These are phyloP conservation scores for Cataglyphis albicans DNA, from an alignment of 2,888 invertebrate genomes.

Conservation along the genomic window DNA sequence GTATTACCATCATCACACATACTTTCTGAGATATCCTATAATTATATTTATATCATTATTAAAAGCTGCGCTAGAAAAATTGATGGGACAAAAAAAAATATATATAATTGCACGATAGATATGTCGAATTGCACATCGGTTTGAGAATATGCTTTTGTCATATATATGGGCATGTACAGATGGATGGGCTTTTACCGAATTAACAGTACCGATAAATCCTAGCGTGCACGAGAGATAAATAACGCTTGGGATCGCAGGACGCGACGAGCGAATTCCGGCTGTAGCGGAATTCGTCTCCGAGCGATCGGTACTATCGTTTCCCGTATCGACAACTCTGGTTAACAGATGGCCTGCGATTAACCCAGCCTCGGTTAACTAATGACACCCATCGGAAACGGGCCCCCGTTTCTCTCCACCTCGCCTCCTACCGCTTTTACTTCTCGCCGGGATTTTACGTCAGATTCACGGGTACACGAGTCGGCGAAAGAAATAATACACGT, in stretches of 20 bases:
- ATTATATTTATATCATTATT: slow-evolving; percentile 8
- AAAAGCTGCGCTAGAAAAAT: neutral
- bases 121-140: neutral
- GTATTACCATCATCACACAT: neutral
- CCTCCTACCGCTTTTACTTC: neutral
- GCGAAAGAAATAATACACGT: slow-evolving; percentile 36
- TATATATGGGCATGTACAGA: neutral
- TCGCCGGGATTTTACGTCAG: slow-evolving; percentile 37
- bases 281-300: slow-evolving; percentile 49
- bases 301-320: slow-evolving; percentile 48
- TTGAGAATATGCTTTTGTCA: slow-evolving; percentile 44
- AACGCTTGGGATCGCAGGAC: slow-evolving; percentile 41
- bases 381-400: slow-evolving; percentile 43
- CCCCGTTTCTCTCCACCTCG: slow-evolving; percentile 22
- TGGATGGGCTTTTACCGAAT: slow-evolving; percentile 53
- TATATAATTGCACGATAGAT: slow-evolving; percentile 18
- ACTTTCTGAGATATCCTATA: neutral
- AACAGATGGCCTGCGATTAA: slow-evolving; percentile 58
- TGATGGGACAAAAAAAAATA: neutral
- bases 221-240: slow-evolving; percentile 43
- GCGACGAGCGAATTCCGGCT: slow-evolving; percentile 48
- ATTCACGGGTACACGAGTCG: neutral
- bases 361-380: slow-evolving; percentile 56
- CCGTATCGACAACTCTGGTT: slow-evolving; percentile 59
- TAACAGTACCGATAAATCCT: slow-evolving; percentile 53